These are phyloP conservation scores for Malurus cyaneus DNA, from an alignment of 2,113 vertebrate genomes.

Conservation along the genomic window DNA sequence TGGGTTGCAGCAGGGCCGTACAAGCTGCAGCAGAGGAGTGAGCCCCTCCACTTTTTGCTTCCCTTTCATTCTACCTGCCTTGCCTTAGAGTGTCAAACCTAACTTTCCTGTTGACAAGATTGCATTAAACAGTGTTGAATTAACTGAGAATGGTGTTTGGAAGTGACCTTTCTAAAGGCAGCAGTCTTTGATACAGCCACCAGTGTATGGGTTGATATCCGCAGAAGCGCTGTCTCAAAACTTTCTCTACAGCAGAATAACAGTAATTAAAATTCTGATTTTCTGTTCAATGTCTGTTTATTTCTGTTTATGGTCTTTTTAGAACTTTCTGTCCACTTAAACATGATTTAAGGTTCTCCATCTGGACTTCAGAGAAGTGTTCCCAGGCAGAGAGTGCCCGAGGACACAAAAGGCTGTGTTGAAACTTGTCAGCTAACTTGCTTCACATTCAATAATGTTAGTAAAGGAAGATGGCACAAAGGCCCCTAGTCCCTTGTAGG, in stretches of 20 bases:
- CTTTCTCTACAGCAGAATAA: neutral
- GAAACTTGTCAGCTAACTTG: neutral
- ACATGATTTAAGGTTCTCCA: neutral
- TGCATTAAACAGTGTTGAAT: neutral
- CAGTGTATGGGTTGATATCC: neutral
- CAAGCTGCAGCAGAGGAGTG: neutral
- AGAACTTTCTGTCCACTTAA: neutral
- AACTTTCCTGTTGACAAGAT: neutral
- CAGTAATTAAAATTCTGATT: neutral
- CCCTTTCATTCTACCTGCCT: neutral
- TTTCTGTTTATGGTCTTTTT: neutral
- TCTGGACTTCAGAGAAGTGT: neutral
- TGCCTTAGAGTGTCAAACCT: neutral
- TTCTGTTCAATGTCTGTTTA: neutral
- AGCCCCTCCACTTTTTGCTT: neutral
- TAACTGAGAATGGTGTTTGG: neutral
- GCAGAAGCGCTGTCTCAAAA: neutral
- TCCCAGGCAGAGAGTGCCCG: neutral
- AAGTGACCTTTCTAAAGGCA: neutral
- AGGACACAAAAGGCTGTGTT: neutral
- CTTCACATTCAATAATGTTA: neutral
- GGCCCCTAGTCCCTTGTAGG: neutral
- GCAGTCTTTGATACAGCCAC: neutral
- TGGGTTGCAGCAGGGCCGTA: neutral
- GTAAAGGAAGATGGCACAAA: neutral